Evolutionary conservation across 2,888 invertebrate genomes (phyloP).

Genomic region (Theretra japonica): DNA sequence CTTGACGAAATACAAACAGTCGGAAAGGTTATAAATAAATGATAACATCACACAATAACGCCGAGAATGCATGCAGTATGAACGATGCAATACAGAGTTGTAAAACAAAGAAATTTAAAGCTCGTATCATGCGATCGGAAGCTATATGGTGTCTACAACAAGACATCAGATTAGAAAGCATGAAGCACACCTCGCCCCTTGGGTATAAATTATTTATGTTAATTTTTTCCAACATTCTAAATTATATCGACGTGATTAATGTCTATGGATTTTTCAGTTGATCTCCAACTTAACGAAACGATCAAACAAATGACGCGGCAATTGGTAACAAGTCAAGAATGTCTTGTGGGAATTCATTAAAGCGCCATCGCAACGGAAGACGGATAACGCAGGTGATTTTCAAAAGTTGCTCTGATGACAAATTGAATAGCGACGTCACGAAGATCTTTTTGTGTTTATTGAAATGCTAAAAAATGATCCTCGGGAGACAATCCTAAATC

Average conservation of each 20-base stretch:
- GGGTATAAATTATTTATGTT: constrained; percentile 83
- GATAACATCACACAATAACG: constrained; percentile 5
- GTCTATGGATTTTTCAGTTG: constrained; percentile 79
- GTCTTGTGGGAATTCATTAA: constrained; percentile 76
- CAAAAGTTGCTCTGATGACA: constrained; percentile 58
- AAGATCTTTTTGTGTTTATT: constrained; percentile 43
- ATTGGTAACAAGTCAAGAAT: constrained; percentile 67
- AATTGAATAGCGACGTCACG: constrained; percentile 50
- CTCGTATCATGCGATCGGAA: constrained; percentile 51
- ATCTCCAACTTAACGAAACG: constrained; percentile 71
- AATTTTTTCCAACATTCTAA: constrained; percentile 78
- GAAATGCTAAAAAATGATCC: constrained; percentile 39
- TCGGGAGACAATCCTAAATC: constrained; percentile 59
- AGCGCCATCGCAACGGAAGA: constrained; percentile 51
- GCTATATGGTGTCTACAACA: constrained; percentile 54
- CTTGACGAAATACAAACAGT: neutral
- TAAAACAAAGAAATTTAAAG: constrained; percentile 47
- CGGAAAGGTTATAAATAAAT: neutral
- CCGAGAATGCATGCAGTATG: neutral
- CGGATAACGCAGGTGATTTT: constrained; percentile 59
- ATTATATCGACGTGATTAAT: constrained; percentile 81
- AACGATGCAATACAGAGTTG: constrained; percentile 36
- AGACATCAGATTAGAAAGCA: constrained; percentile 63
- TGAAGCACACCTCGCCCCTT: constrained; percentile 58
- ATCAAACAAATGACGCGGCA: constrained; percentile 75